A percentile compares a stretch with the other conserved stretches of the same genome.
Conservation (phyloP, 2,797 vertebrate genomes). For the Xiphophorus birchmanni region DNA sequence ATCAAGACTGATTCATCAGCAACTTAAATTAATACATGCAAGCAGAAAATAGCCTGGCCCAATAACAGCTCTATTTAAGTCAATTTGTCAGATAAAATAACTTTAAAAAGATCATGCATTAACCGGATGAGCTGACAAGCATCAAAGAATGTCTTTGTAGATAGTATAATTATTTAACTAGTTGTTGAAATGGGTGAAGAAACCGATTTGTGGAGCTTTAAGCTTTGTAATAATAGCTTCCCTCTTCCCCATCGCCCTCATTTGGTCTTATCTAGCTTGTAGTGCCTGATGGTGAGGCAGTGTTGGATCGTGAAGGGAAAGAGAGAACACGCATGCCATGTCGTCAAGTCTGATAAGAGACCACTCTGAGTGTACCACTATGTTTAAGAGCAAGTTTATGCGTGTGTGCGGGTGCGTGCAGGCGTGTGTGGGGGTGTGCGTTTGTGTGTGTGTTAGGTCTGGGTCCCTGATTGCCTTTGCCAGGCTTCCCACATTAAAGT, state of each 20-base stretch:
- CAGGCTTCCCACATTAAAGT: conserved; percentile 84
- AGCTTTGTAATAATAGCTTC: conserved; percentile 59
- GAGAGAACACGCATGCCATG: conserved; percentile 79
- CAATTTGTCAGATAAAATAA: conserved; percentile 73
- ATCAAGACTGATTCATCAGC: conserved; percentile 54
- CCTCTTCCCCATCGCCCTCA: conserved; percentile 56
- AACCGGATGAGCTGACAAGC: conserved; percentile 84
- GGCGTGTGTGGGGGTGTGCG: conserved; percentile 53
- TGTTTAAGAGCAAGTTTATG: conserved; percentile 64
- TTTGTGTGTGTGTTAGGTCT: conserved; percentile 66
- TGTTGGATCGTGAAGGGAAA: conserved; percentile 74
- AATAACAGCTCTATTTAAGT: conserved; percentile 60
- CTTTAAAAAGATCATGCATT: conserved; percentile 65
- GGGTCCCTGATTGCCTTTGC: conserved; percentile 81
- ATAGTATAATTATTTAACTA: conserved; percentile 77
- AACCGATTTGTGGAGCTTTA: conserved; percentile 70
- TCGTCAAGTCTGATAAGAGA: conserved; percentile 81
- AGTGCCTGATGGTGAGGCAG: conserved; percentile 73
- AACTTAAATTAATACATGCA: conserved; percentile 62
- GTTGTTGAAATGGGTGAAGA: conserved; percentile 74
- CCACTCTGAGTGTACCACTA: conserved; percentile 53
- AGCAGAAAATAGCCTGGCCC: conserved; percentile 43
- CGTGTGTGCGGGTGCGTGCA: conserved; percentile 54
- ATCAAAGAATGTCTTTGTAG: conserved; percentile 87
- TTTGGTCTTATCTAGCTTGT: conserved; percentile 71